Base-by-base conservation (phyloP, 2,113 vertebrate genomes). In the Agelaius tricolor region DNA sequence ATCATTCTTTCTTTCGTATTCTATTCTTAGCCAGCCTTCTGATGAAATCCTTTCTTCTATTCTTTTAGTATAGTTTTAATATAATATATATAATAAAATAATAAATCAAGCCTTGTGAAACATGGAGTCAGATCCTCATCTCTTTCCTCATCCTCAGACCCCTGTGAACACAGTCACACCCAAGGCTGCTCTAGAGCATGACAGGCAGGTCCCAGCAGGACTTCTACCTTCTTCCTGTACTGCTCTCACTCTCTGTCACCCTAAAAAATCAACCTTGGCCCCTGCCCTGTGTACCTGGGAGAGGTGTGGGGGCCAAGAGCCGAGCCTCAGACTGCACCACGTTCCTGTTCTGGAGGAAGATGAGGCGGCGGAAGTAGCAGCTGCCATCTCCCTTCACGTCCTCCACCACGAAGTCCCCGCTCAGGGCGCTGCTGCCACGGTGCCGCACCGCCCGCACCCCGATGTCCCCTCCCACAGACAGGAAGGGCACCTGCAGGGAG, bases 301-400 rank as follows among this genome's bases (percentile, higher is more conserved):
- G 94, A 87, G 90, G 93, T 11, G 26, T 65, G 2, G 71, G 85
- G 77, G 83, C 63, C 83, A 98, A 87, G 20, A 99, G 96, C 44
- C 98, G 98, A 94, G 98, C 98, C 97, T 99, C 99, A 0, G 99
- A 99, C 96, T 99, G 99, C 85, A 99, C 98, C 74, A 99, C 98
- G 0, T 98, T 98, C 82, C 98, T 95, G 86, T 98, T 99, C 80
- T 97, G 96, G 89, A 99, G 98, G 96, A 99, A 99, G 88, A 99
- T 91, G 23, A 99, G 98, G 65, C 99, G 98, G 43, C 99, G 98
- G 67, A 99, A 99, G 58, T 98, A 98, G 65, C 93, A 97, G 43
- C 84, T 98, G 21, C 98, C 98, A 1, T 99, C 99, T 44, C 99
- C 99, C 87, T 98, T 98, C 54, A 99, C 99, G 0, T 99, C 99